A percentile compares a stretch with the other conserved stretches of the same genome.
These are phyloP conservation scores for Vulpes lagopus DNA, from an alignment of 2,113 vertebrate genomes.

Conservation along the genomic window DNA sequence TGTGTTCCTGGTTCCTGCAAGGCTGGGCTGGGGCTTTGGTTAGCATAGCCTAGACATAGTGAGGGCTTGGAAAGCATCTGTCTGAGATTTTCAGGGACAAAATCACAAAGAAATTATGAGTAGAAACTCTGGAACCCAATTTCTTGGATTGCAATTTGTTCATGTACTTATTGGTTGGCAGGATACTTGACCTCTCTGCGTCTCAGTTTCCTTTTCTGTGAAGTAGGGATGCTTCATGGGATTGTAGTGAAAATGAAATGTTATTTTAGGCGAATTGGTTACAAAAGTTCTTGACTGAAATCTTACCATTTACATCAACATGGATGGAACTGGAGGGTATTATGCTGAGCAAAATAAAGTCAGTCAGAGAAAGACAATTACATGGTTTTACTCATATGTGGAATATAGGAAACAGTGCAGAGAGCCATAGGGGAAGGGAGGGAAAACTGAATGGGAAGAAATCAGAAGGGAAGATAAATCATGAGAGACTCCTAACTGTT, in stretches of 20 bases:
- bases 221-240: neutral
- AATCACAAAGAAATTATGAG: neutral
- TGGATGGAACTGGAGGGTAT: neutral
- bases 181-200: neutral
- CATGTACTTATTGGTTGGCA: neutral
- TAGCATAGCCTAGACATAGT: neutral
- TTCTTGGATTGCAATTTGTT: neutral
- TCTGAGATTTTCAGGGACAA: neutral
- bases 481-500: neutral
- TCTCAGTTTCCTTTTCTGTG: neutral
- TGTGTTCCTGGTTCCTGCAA: neutral
- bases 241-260: neutral
- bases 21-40: neutral
- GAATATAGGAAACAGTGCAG: neutral
- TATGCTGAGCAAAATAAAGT: neutral
- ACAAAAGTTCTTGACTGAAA: neutral
- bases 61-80: neutral
- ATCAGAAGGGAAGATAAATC: neutral
- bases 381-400: neutral
- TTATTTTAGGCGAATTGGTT: neutral
- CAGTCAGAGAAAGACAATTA: neutral
- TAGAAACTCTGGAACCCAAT: neutral
- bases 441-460: neutral
- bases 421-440: neutral
- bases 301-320: neutral